Conservation (phyloP, 2,113 vertebrate genomes). For the Meleagris gallopavo region DNA sequence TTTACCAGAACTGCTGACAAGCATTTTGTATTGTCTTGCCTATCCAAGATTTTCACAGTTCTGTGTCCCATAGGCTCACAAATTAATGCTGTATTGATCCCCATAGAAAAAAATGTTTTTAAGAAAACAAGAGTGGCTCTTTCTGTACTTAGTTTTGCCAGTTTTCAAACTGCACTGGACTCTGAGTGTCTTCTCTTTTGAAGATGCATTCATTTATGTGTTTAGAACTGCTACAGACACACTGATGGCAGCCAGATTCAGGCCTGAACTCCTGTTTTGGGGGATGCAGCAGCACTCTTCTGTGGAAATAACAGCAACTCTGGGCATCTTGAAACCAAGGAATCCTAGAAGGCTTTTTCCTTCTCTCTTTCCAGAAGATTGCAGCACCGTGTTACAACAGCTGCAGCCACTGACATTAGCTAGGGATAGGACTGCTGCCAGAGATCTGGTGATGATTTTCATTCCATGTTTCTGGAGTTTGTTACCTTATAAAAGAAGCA, state of each 20-base stretch:
- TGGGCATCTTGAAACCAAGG: background rate
- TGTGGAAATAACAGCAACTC: background rate
- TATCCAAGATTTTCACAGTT: background rate
- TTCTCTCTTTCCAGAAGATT: background rate
- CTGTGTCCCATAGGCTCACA: background rate
- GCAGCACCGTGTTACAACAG: background rate
- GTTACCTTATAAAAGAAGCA: slow-evolving; percentile 10
- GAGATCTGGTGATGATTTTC: background rate
- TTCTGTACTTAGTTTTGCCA: background rate
- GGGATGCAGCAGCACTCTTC: background rate
- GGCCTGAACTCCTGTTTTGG: background rate
- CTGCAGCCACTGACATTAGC: background rate
- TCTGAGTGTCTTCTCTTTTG: background rate
- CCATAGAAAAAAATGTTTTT: background rate
- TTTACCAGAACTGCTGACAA: background rate
- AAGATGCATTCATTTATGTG: background rate
- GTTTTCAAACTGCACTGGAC: background rate
- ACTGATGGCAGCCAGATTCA: background rate
- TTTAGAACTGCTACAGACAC: accelerated
- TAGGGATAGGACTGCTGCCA: background rate
- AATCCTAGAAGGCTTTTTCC: background rate
- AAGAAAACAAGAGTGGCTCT: background rate
- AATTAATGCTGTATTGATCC: background rate
- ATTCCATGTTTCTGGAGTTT: background rate
- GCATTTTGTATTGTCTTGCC: background rate